Base-by-base conservation (phyloP, 2,888 invertebrate species). In the Cerastis leucographa region DNA sequence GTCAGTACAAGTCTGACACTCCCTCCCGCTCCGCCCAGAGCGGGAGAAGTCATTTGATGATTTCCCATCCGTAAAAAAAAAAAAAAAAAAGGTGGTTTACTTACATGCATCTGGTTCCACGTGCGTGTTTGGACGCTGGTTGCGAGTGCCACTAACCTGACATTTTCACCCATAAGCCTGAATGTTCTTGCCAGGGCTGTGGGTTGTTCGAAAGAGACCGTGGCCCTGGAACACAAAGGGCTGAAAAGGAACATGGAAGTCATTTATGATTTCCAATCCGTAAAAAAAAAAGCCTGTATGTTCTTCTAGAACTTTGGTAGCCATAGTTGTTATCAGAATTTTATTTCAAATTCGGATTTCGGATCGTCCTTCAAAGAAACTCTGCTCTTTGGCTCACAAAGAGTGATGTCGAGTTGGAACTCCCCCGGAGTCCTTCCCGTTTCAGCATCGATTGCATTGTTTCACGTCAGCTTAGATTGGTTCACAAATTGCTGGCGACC, bases 361-460 rank as follows among this genome's bases (percentile, higher is more conserved):
- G 3, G 35, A 35, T 17, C 9, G 29, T 9, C 4, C 5, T 35
- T 61, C 9, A 35, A 4, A 61, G 19, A 19, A 29, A 29, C 1
- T 7, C 2, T 22, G 5, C 22, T 40, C 11, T 22, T 12, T 14
- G 42, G 9, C 17, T n/a, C n/a, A 22, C 42, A 64, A 42, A 64
- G 9, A 19, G 9, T 25, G 8, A 3, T 44, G 12, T 62, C 80
- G 65, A 83, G 68, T 54, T 46, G 61, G 80, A 71, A 85, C 17
- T 29, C 2, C 1, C 8, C 83, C 78, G 71, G 78, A 87, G 87
- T 85, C 88, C 88, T 40, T 14, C 67, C 64, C 83, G 79, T 77
- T 80, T 66, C 74, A 68, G 68, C 80, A 79, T 84, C 84, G 87
- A 85, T 87, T 85, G 88, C 92, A 91, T 91, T 92, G 91, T 91